Evolutionary conservation across 2,888 invertebrate species (phyloP), one percentile per base, ranked within the genome.

Genomic region (Eurytoma californica): DNA sequence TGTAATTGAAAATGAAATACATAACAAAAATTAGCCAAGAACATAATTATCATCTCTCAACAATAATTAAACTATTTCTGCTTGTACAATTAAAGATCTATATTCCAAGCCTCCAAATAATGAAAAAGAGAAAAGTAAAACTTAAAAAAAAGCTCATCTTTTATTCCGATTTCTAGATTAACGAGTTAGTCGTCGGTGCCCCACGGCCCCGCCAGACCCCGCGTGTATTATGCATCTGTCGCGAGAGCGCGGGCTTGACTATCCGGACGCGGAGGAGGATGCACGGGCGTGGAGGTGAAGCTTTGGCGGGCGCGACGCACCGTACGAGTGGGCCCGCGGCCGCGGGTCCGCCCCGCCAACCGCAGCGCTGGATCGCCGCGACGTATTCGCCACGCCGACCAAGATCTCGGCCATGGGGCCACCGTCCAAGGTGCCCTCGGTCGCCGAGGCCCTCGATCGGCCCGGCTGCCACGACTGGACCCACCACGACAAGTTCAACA

Each of bases 401-500:
- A 73, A 78, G 63, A 20, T 60, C 63, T 49, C 67, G 72, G 16
- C 49, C 67, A 79, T 73, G 65, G 69, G 60, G 53, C 39, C 39
- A 39, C 74, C 47, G 20, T 39, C 81, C n/a, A 77, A 76, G 49
- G 76, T 81, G 28, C 39, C 81, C 3, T 81, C 81, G n/a, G 72
- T 81, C 28, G 63, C 81, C 51, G 81, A 81, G 72, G 49, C n/a
- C 2, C 47, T 81, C 53, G 79, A 81, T 2, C 51, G 81, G 47
- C 74, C 81, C 28, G 18, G 69, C 24, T 82, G 82, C 72, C 82
- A 80, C 24, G 82, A 82, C 70, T 80, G 82, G 80, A 72, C 75
- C 53, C 77, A 81, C 28, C 80, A 82, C 47, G 80, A 82, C 69
- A 80, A 80, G 61, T 82, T 80, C 82, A 82, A 84, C 83, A 86